These are phyloP conservation scores for Scaptomyza montana DNA, from an alignment of 1,140 invertebrate genomes.

Conservation along the genomic window DNA sequence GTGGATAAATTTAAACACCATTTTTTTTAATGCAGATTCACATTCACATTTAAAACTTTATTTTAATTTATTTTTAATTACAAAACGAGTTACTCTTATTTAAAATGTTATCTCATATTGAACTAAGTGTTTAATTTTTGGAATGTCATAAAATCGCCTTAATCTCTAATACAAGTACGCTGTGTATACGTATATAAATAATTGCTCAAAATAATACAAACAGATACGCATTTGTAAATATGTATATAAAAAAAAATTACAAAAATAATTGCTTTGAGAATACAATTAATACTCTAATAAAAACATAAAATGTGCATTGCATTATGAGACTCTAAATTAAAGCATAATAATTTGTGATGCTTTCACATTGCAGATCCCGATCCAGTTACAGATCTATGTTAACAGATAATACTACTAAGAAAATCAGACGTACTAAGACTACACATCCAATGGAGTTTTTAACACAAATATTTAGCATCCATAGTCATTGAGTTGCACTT, in stretches of 20 bases:
- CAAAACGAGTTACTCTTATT: constrained; percentile 48
- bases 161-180: constrained; percentile 50
- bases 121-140: constrained; percentile 72
- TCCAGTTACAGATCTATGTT: constrained; percentile 17
- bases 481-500: constrained; percentile 61
- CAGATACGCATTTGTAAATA: constrained; percentile 49
- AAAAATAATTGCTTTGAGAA: constrained; percentile 27
- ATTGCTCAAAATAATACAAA: constrained; percentile 52
- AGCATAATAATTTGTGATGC: constrained; percentile 50
- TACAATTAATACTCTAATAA: constrained; percentile 52
- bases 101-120: constrained; percentile 49
- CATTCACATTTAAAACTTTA: constrained; percentile 41
- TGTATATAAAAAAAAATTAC: constrained; percentile 22
- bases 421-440: constrained; percentile 61
- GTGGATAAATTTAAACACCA: not conserved
- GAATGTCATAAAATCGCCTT: constrained; percentile 78
- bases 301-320: constrained; percentile 56
- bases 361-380: constrained; percentile 35
- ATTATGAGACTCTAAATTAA: constrained; percentile 43
- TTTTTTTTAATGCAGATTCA: not conserved
- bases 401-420: constrained; percentile 58
- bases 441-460: constrained; percentile 70
- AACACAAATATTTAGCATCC: constrained; percentile 79
- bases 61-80: constrained; percentile 49
- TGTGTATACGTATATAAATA: constrained; percentile 39